phyloP scores from a whole-genome alignment of 92 coral and sea anemone genomes.

The Montipora capitata region DNA sequence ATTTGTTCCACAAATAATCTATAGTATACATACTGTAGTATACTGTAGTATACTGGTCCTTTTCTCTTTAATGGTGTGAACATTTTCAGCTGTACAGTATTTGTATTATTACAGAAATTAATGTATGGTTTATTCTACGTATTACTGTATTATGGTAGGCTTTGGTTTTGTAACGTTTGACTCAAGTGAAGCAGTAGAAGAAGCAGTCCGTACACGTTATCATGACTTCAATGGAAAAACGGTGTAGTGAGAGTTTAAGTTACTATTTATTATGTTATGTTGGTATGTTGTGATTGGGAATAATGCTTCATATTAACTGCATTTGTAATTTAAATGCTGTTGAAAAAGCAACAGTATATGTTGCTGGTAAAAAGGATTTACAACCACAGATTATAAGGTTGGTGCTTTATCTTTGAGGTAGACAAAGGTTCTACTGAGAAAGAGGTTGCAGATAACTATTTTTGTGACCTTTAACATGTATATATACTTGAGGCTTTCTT shows the following conservation, averaged over 20 bases:
- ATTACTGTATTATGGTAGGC: conserved; percentile 95
- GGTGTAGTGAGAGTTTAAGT: conserved; percentile 95
- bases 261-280: conserved; percentile 41
- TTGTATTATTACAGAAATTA: conserved; percentile 42
- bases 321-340: background rate
- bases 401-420: no score
- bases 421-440: no score
- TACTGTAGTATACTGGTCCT: background rate
- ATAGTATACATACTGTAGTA: no score
- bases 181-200: conserved; percentile 90
- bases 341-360: background rate
- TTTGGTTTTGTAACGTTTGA: conserved; percentile 99
- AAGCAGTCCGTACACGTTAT: conserved; percentile 88
- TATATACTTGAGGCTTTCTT: no score
- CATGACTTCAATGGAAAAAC: conserved; percentile 99
- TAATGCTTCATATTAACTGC: background rate
- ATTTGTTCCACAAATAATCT: no score
- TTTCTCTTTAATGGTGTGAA: background rate
- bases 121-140: conserved; percentile 68
- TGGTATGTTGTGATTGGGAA: conserved; percentile 6
- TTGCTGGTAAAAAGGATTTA: no score
- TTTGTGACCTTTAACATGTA: no score
- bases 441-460: no score
- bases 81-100: conserved; percentile 12
- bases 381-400: no score